Evolutionary conservation across 2,113 vertebrate genomes (phyloP), one percentile per base, ranked within the genome.

Genomic region (Paedocypris sp.): DNA sequence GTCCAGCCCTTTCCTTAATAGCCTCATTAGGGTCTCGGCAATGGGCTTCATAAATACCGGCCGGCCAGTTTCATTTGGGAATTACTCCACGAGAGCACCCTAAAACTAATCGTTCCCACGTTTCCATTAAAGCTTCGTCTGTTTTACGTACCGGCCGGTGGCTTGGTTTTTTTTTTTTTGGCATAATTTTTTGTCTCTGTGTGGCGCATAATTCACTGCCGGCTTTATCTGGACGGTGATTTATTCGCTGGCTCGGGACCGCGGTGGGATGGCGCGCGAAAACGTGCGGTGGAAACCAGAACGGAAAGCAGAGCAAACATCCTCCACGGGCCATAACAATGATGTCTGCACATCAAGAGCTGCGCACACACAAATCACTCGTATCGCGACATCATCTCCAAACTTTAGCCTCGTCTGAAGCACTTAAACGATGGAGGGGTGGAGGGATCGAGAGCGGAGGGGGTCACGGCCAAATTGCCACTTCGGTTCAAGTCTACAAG

Each of bases 41-140:
- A 89, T 76, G 80, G 84, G 87, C 87, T 90, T 89, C 87, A 87
- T 87, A 88, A 94, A 92, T 89, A 88, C 78, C 81, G 86, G 80
- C 82, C 88, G 80, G 88, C 79, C 83, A 85, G 82, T 92, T 94
- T 95, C 90, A 85, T 86, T 79, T 85, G 91, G 91, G 91, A 93
- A 91, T 92, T 90, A 85, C 91, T 88, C 87, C 82, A 80, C 86
- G 89, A 90, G 86, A 84, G 90, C 75, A 90, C 90, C 90, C 90
- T 92, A 85, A 80, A 79, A 82, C 87, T 96, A 99, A 99, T 97
- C 87, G 86, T 83, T 99, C 94, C 91, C 95, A 98, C 82, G 85
- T 92, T 94, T 86, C 85, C 79, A 78, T 91, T 78, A 87, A 80
- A 84, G 15, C 72, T 77, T 84, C 79, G 80, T 75, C 79, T 79